Evolutionary conservation across 2,113 vertebrate genomes (phyloP).

Genomic region (Rynchops niger): DNA sequence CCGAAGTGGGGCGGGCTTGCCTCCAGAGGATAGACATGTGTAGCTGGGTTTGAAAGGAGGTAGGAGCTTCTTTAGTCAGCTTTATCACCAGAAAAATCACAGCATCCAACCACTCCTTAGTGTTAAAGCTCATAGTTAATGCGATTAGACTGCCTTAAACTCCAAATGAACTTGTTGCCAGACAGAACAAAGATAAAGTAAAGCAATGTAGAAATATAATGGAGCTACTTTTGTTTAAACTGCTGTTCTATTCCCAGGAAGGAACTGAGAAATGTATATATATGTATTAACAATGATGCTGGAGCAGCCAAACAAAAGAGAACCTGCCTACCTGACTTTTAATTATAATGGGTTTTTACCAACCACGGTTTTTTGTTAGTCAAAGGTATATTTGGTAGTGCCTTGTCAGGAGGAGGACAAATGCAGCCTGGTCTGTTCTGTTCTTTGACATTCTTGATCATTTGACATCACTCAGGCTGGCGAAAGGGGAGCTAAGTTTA

Average conservation of each 20-base stretch:
- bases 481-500: background rate
- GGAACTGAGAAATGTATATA: background rate
- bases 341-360: background rate
- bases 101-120: background rate
- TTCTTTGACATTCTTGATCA: background rate
- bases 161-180: background rate
- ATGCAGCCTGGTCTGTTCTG: background rate
- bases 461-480: background rate
- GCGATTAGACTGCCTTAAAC: background rate
- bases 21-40: background rate
- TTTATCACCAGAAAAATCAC: background rate
- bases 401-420: background rate
- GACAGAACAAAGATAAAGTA: conserved; percentile 1
- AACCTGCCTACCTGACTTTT: background rate
- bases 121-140: background rate
- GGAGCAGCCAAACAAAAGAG: background rate
- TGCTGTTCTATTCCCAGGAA: background rate
- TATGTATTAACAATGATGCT: background rate
- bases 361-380: background rate
- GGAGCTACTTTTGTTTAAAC: background rate
- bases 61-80: background rate
- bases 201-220: background rate
- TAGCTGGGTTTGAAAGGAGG: background rate
- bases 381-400: background rate
- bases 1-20: background rate